phyloP scores from a whole-genome alignment of 2,888 invertebrate species.

The Hermaeophaga mercurialis region DNA sequence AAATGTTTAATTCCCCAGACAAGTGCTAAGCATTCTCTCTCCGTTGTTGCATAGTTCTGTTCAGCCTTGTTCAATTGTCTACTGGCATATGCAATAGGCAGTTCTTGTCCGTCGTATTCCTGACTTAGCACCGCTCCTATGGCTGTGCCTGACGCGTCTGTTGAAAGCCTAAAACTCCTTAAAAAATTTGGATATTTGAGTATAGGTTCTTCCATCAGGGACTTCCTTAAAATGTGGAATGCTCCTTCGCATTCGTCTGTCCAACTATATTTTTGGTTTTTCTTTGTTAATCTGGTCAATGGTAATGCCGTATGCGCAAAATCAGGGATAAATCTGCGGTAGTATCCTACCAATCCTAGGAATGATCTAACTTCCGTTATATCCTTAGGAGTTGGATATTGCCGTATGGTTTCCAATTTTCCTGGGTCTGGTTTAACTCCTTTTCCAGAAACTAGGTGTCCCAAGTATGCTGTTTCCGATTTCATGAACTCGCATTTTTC shows the following conservation, averaged over 20 bases:
- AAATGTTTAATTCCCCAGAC: too few species aligned
- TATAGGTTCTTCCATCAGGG: constrained; percentile 23
- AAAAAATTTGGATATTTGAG: constrained; percentile 30
- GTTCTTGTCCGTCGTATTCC: constrained; percentile 26
- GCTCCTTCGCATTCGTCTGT: constrained; percentile 21
- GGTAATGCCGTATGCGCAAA: constrained; percentile 20
- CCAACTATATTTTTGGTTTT: constrained; percentile 24
- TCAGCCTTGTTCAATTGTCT: constrained; percentile 25
- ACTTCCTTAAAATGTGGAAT: constrained; percentile 18
- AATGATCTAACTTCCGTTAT: too few species aligned
- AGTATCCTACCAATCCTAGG: too few species aligned
- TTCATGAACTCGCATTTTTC: too few species aligned
- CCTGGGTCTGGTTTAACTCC: too few species aligned
- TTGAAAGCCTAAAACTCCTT: constrained; percentile 27
- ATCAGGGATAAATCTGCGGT: too few species aligned
- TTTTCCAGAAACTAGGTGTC: too few species aligned
- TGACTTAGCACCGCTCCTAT: constrained; percentile 31
- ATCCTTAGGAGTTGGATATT: too few species aligned
- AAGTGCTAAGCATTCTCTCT: constrained; percentile 18
- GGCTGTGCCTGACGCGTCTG: constrained; percentile 28
- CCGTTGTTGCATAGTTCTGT: constrained; percentile 12
- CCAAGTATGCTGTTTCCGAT: too few species aligned
- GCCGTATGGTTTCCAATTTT: too few species aligned
- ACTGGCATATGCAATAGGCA: constrained; percentile 27
- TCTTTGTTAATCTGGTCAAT: constrained; percentile 28